Evolutionary conservation across 2,888 invertebrate genomes (phyloP).

Genomic region (Phengaris alcon): DNA sequence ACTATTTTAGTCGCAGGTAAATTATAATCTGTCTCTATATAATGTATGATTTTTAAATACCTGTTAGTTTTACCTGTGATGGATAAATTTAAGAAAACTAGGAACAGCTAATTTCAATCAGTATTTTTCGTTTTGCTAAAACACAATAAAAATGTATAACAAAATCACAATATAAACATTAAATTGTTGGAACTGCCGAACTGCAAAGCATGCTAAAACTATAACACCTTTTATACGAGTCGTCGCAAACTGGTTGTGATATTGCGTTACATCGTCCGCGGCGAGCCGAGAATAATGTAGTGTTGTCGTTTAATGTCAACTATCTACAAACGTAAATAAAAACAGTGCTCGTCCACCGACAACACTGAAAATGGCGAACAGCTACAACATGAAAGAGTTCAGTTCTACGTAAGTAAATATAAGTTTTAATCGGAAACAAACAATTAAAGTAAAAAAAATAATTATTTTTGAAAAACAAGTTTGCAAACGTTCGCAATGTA

Average conservation of each 20-base stretch:
- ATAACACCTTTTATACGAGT: constrained; percentile 11
- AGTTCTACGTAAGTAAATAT: constrained; percentile 68
- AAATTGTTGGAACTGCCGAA: background rate
- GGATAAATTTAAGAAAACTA: no score
- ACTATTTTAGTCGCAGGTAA: no score
- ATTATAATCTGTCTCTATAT: no score
- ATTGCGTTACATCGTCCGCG: constrained; percentile 11
- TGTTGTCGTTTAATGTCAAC: constrained; percentile 35
- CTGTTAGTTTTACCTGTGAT: no score
- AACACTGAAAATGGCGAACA: constrained; percentile 61
- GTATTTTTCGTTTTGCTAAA: background rate
- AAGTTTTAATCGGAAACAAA: no score
- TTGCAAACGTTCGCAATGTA: no score
- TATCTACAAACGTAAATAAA: constrained; percentile 43
- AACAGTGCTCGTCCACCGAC: constrained; percentile 32
- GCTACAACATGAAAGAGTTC: constrained; percentile 72
- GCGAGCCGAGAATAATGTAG: constrained; percentile 23
- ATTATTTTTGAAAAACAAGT: no score
- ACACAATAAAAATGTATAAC: background rate
- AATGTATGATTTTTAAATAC: no score
- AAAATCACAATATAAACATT: background rate
- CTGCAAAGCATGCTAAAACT: constrained; percentile 12
- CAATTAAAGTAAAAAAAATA: no score
- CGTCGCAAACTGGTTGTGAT: constrained; percentile 24
- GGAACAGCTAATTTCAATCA: background rate